phyloP scores from a whole-genome alignment of 1,140 invertebrate genomes.

The Drosophila bocki region DNA sequence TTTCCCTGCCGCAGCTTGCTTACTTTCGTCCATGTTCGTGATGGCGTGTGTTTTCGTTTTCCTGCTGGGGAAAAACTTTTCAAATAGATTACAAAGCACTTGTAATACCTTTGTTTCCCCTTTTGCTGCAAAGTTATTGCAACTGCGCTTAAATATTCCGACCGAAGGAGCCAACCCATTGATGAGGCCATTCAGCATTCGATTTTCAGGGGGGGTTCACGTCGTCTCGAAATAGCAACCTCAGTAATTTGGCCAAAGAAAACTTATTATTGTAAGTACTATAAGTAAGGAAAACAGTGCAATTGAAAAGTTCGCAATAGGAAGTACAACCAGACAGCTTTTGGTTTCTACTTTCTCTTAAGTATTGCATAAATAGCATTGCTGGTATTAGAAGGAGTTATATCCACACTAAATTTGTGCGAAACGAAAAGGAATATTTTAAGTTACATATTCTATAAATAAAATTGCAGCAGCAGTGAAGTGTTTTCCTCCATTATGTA shows the following conservation, averaged over 20 bases:
- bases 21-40: slow-evolving; percentile 27
- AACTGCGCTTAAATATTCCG: slow-evolving; percentile 67
- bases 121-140: slow-evolving; percentile 72
- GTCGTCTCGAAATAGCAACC: neutral
- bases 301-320: neutral
- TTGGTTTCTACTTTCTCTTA: neutral
- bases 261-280: neutral
- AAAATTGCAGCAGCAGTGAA: too few relatives aligned
- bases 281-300: too few relatives aligned
- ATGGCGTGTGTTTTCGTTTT: slow-evolving; percentile 43
- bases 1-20: slow-evolving; percentile 13
- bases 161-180: slow-evolving; percentile 44
- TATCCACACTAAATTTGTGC: too few relatives aligned
- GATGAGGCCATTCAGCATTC: slow-evolving; percentile 49
- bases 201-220: slow-evolving; percentile 6
- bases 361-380: neutral
- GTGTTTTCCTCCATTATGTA: too few relatives aligned
- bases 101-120: slow-evolving; percentile 60
- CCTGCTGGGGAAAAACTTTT: slow-evolving; percentile 55
- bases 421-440: neutral
- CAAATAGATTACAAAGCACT: slow-evolving; percentile 81
- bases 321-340: neutral
- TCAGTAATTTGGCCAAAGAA: slow-evolving; percentile 16
- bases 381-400: neutral
- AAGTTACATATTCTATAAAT: too few relatives aligned